These are phyloP conservation scores for Volucella bombylans DNA, from an alignment of 2,888 invertebrate genomes.

Conservation along the genomic window DNA sequence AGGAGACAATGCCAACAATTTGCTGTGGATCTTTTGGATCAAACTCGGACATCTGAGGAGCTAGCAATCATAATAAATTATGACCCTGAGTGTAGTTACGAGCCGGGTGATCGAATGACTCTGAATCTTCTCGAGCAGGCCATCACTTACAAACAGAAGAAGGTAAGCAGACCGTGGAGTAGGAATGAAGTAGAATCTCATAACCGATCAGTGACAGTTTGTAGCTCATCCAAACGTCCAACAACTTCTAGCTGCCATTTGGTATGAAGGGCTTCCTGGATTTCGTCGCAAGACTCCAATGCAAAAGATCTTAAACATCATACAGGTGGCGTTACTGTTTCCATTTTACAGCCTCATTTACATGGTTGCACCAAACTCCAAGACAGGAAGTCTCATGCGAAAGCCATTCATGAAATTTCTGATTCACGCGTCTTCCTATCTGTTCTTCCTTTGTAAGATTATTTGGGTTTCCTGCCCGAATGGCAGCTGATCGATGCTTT, in stretches of 20 bases:
- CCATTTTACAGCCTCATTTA: conserved; percentile 94
- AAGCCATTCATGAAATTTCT: conserved; percentile 99
- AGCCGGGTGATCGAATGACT: conserved; percentile 92
- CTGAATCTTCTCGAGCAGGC: conserved; percentile 94
- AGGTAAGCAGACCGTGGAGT: conserved; percentile 84
- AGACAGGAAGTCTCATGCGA: conserved; percentile 91
- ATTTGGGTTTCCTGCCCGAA: background rate
- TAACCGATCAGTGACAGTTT: conserved; percentile 84
- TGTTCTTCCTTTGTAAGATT: conserved; percentile 92
- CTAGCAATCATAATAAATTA: conserved; percentile 96
- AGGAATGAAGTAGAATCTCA: too few species aligned
- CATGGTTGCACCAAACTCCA: conserved; percentile 91
- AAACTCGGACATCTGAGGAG: conserved; percentile 95
- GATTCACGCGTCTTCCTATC: conserved; percentile 95
- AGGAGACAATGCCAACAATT: conserved; percentile 94
- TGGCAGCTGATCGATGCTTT: background rate
- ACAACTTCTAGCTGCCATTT: conserved; percentile 93
- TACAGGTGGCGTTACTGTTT: conserved; percentile 91
- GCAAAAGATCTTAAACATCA: conserved; percentile 89
- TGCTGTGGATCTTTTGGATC: conserved; percentile 94
- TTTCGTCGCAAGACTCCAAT: conserved; percentile 91
- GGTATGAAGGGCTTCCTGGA: conserved; percentile 98
- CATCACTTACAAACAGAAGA: conserved; percentile 96
- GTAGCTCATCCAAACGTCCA: conserved; percentile 98
- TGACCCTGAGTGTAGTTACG: conserved; percentile 89